These are phyloP conservation scores for Vesta saturnalis DNA, from an alignment of 2,888 invertebrate genomes.

Conservation along the genomic window DNA sequence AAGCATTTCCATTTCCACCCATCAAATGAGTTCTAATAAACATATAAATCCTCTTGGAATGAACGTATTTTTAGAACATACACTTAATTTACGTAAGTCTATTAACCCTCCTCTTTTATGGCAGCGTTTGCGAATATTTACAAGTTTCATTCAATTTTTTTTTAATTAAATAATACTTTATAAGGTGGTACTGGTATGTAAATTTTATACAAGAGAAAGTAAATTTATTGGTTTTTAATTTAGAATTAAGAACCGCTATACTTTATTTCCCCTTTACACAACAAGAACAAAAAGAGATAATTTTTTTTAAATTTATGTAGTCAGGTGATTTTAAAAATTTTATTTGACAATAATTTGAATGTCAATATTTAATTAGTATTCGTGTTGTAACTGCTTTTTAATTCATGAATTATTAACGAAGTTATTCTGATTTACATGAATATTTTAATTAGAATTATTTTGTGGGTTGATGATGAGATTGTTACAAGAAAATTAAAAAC, in stretches of 20 bases:
- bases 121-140: not conserved
- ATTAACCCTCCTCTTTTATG: not conserved
- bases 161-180: too few species aligned
- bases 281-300: too few species aligned
- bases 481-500: not conserved
- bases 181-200: not conserved
- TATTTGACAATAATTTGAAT: slow-evolving; percentile 1
- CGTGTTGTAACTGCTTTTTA: slow-evolving; percentile 6
- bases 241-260: slow-evolving; percentile 1
- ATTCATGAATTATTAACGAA: not conserved
- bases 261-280: too few species aligned
- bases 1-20: slow-evolving; percentile 1
- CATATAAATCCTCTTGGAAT: not conserved
- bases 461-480: slow-evolving; percentile 1
- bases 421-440: not conserved
- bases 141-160: not conserved
- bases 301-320: not conserved
- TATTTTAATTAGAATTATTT: slow-evolving; percentile 6
- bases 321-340: not conserved
- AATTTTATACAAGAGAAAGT: not conserved
- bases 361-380: slow-evolving; percentile 10
- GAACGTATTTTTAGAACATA: not conserved
- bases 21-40: not conserved
- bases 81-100: not conserved
- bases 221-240: not conserved